Base-by-base conservation (phyloP, 2,797 vertebrate species). In the Pteronotus mesoamericanus region DNA sequence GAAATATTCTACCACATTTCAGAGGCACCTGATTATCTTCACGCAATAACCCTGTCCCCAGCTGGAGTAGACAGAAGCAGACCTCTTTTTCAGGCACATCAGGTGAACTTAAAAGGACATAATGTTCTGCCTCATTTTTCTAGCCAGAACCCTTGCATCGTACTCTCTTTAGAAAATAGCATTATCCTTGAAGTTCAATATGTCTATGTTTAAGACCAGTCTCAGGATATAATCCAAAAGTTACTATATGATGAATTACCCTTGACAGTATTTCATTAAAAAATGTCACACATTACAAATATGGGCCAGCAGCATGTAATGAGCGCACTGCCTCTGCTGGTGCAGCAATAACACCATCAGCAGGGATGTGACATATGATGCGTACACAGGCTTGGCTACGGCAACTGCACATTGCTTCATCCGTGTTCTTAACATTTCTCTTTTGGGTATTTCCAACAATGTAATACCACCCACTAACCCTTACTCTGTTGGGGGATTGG, bases 221-320 rank as follows among this genome's bases (percentile, higher is more conserved):
- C 93, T 96, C 74, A 72, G 68, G 5, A 12, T 87, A 92, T 96
- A 98, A 98, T 90, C 95, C 96, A 97, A 98, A 97, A 92, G 95
- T 97, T 98, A 74, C 94, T 94, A 39, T 44, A 77, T 98, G 98
- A 98, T 78, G 26, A 96, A 98, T 98, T 97, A 97, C 94, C 94
- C 85, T 96, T 97, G 97, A 98, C 97, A 97, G 95, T 46, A 42
- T 97, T 98, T 97, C 97, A 97, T 97, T 97, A 98, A 98, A 97
- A 98, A 98, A 96, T 96, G 97, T 96, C 97, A 97, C 93, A 80
- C 94, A 95, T 84, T 96, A 98, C 97, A 97, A 98, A 98, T 98
- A 97, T 29, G 87, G 97, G 98, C 98, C 97, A 98, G 95, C 96
- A 91, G 98, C 97, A 93, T 96, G 91, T 97, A 98, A 98, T 68